Conservation (phyloP, 2,797 vertebrate species). For the Phaenicophaeus curvirostris region DNA sequence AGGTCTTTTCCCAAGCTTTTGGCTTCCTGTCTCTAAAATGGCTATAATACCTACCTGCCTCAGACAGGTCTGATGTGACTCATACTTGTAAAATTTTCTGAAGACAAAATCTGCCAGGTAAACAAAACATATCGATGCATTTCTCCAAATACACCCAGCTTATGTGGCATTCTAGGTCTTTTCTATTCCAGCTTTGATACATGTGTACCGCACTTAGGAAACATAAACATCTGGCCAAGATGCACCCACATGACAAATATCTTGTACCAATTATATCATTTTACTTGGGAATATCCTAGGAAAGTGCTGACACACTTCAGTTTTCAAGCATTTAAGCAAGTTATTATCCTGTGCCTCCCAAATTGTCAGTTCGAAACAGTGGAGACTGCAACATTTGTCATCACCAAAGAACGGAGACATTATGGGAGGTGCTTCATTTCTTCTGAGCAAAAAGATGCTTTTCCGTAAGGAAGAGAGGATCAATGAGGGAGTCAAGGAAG, state of each 20-base stretch:
- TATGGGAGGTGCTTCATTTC: neutral
- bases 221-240: conserved; percentile 25
- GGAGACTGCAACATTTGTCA: neutral
- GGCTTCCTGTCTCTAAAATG: neutral
- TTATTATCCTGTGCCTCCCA: conserved; percentile 19
- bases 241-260: neutral
- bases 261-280: neutral
- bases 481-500: neutral
- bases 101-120: neutral
- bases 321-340: conserved; percentile 15
- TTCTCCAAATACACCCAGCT: neutral
- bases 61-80: neutral
- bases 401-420: neutral
- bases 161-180: neutral
- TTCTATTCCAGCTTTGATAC: neutral
- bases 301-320: conserved; percentile 14
- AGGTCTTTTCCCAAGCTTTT: conserved; percentile 10
- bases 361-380: neutral
- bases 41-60: neutral
- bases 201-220: neutral
- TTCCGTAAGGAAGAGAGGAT: neutral
- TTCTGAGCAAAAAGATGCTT: neutral
- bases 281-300: conserved; percentile 24
- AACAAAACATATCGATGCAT: neutral
- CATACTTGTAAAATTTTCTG: neutral